phyloP scores from a whole-genome alignment of 2,113 vertebrate species.

The Tylochromis polylepis region DNA sequence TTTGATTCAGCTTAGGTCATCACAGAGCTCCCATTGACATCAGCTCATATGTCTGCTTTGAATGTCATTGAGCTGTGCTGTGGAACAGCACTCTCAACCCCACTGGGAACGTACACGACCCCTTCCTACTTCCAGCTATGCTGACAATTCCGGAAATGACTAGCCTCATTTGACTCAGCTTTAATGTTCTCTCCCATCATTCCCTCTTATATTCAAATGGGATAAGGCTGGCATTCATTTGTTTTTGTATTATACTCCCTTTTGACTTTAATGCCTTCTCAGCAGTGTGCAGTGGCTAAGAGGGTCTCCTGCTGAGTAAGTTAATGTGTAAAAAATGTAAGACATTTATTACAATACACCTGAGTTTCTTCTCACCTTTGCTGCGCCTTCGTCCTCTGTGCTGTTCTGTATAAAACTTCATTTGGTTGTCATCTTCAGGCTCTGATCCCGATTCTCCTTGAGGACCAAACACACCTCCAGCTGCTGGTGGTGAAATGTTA shows the following conservation, averaged over 20 bases:
- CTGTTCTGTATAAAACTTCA: constrained; percentile 93
- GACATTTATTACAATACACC: background rate
- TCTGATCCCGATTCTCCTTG: constrained; percentile 88
- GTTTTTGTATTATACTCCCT: background rate
- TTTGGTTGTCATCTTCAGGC: constrained; percentile 87
- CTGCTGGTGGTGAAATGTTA: constrained; percentile 13
- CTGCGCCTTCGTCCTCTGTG: constrained; percentile 86
- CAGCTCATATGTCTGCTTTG: constrained; percentile 52
- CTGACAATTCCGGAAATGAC: constrained; percentile 40
- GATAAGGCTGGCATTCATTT: background rate
- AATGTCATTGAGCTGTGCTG: constrained; percentile 44
- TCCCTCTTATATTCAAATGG: constrained; percentile 5
- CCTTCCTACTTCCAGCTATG: constrained; percentile 38
- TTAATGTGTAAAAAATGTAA: constrained; percentile 1
- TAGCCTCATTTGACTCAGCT: constrained; percentile 40
- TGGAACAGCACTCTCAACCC: constrained; percentile 36
- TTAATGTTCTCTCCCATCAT: background rate
- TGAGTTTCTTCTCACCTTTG: constrained; percentile 78
- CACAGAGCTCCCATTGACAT: constrained; percentile 40
- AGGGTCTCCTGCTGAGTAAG: background rate
- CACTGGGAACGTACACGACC: constrained; percentile 20
- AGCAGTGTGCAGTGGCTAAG: background rate
- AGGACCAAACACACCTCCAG: constrained; percentile 82
- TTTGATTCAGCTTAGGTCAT: constrained; percentile 44
- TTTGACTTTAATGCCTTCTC: background rate